Conservation (phyloP, 2,888 invertebrate genomes). For the Eupithecia exiguata region DNA sequence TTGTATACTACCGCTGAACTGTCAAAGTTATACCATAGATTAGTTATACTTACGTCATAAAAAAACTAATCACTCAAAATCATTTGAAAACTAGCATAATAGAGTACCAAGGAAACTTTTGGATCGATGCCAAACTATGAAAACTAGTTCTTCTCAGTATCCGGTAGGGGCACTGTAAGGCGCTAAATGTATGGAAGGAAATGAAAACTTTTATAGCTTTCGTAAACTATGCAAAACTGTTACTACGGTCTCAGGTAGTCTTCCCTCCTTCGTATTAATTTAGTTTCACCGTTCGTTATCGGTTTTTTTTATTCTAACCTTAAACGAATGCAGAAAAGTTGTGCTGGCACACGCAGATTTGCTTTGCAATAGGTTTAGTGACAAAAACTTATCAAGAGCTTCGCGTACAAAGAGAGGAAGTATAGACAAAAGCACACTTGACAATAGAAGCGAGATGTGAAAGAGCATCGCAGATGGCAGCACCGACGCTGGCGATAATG, state of each 20-base stretch:
- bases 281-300: background rate
- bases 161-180: too few relatives aligned
- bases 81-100: too few relatives aligned
- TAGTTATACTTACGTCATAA: too few relatives aligned
- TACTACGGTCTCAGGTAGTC: background rate
- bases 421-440: conserved; percentile 51
- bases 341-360: background rate
- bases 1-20: too few relatives aligned
- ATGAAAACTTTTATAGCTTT: background rate
- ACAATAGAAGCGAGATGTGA: conserved; percentile 60
- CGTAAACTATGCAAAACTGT: background rate
- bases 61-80: too few relatives aligned
- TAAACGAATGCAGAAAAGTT: background rate
- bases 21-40: too few relatives aligned
- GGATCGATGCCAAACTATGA: too few relatives aligned
- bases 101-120: too few relatives aligned
- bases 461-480: conserved; percentile 65
- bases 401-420: conserved; percentile 20
- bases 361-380: background rate
- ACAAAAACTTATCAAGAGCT: conserved; percentile 11
- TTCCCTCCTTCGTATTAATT: background rate
- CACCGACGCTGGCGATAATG: conserved; percentile 64
- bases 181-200: background rate
- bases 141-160: too few relatives aligned
- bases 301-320: background rate